These are phyloP conservation scores for Coleophora flavipennella DNA, from an alignment of 2,888 invertebrate species.

Conservation along the genomic window DNA sequence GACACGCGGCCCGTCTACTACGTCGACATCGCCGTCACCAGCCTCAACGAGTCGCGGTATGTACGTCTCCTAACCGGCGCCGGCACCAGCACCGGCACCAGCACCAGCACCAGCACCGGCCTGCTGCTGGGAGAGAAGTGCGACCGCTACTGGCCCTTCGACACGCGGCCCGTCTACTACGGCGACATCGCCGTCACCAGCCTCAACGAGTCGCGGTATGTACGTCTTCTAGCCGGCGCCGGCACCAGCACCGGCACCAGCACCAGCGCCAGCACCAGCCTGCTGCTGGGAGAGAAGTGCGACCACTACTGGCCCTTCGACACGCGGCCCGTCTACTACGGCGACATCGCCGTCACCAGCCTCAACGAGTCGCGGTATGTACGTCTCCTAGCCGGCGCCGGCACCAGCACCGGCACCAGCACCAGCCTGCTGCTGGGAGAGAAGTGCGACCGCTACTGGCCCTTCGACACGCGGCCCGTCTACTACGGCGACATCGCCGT, in stretches of 20 bases:
- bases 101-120: conserved; percentile 92
- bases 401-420: conserved; percentile 94
- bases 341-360: conserved; percentile 89
- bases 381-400: conserved; percentile 94
- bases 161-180: conserved; percentile 95
- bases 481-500: conserved; percentile 98
- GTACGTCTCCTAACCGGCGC: no score
- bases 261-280: no score
- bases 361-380: conserved; percentile 91
- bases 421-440: conserved; percentile 90
- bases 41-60: conserved; percentile 86
- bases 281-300: conserved; percentile 93
- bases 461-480: conserved; percentile 93
- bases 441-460: conserved; percentile 98
- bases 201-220: conserved; percentile 90
- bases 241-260: no score
- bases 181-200: conserved; percentile 92
- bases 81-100: conserved; percentile 98
- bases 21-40: conserved; percentile 92
- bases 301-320: conserved; percentile 99
- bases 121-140: conserved; percentile 92
- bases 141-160: conserved; percentile 98
- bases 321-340: conserved; percentile 95
- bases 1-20: conserved; percentile 96
- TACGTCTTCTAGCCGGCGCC: no score